These are phyloP conservation scores for Pyrgus malvae DNA, from an alignment of 2,888 invertebrate species.

Conservation along the genomic window DNA sequence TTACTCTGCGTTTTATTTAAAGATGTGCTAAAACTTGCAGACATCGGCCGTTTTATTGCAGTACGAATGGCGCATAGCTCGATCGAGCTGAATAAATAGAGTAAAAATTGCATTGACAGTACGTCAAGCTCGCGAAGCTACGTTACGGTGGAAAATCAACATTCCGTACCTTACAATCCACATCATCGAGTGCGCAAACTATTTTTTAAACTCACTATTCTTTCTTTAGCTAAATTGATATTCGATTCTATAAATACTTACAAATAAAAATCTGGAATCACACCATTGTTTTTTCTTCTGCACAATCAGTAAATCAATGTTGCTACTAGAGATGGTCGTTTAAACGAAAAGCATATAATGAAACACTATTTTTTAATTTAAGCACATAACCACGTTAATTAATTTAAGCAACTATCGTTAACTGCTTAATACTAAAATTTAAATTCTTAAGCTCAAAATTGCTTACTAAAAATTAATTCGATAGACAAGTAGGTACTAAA, in stretches of 20 bases:
- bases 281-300: constrained; percentile 82
- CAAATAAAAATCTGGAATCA: constrained; percentile 82
- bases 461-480: no score
- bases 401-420: no score
- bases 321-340: constrained; percentile 60
- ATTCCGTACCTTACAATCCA: constrained; percentile 58
- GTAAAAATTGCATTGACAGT: constrained; percentile 74
- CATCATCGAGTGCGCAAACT: constrained; percentile 49
- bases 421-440: no score
- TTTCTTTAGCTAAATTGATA: constrained; percentile 67
- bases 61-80: constrained; percentile 77
- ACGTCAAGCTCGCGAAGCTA: constrained; percentile 61
- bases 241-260: constrained; percentile 80
- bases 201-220: constrained; percentile 56
- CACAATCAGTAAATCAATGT: constrained; percentile 74
- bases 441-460: no score
- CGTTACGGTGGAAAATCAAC: constrained; percentile 45
- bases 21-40: constrained; percentile 61
- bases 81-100: constrained; percentile 76
- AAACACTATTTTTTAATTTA: no score
- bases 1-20: constrained; percentile 54
- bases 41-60: constrained; percentile 67
- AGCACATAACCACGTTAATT: no score
- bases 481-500: no score
- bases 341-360: no score